phyloP scores from a whole-genome alignment of 2,113 vertebrate genomes.

The Strigops habroptila region DNA sequence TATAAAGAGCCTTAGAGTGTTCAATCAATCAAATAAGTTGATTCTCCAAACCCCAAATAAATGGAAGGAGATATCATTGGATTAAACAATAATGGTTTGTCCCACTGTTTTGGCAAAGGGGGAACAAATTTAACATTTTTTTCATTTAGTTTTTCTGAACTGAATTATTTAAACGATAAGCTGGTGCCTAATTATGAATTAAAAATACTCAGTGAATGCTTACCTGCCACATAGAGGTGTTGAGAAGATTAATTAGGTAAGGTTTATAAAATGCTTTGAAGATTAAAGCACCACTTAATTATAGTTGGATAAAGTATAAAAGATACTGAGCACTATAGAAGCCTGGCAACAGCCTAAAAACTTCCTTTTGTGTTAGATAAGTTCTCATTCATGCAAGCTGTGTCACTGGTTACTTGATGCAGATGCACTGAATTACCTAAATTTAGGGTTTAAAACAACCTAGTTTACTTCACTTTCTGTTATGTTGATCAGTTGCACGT shows the following conservation, averaged over 20 bases:
- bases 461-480: background rate
- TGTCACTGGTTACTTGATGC: background rate
- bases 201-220: background rate
- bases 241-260: slow-evolving; percentile 18
- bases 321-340: background rate
- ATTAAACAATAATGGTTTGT: slow-evolving; percentile 9
- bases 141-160: slow-evolving; percentile 26
- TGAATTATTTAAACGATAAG: slow-evolving; percentile 59
- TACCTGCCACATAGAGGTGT: background rate
- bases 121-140: background rate
- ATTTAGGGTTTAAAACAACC: background rate
- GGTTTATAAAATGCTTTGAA: slow-evolving; percentile 38
- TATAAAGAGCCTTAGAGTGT: slow-evolving; percentile 22
- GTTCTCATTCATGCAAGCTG: background rate
- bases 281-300: background rate
- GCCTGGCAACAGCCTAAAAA: background rate
- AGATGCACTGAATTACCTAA: background rate
- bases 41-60: background rate
- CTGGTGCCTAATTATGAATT: slow-evolving; percentile 29
- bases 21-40: slow-evolving; percentile 51
- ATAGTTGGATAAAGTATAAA: background rate
- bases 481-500: background rate
- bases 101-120: slow-evolving; percentile 23
- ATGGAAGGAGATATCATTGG: slow-evolving; percentile 24
- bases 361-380: background rate